Evolutionary conservation across 2,113 vertebrate genomes (phyloP).

Genomic region (Naja naja): DNA sequence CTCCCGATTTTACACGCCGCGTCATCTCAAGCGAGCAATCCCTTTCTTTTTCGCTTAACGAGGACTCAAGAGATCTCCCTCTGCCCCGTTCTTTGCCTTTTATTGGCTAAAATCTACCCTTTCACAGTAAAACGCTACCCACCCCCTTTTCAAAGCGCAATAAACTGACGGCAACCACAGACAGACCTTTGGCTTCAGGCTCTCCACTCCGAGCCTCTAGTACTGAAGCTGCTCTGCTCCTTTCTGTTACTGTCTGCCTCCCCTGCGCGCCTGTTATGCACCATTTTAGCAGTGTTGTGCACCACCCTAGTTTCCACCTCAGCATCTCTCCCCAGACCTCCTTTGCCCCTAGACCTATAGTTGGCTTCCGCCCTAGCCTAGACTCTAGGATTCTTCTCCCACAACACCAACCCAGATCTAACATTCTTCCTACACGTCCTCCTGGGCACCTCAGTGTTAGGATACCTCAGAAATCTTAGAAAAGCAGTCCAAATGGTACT

Average conservation of each 20-base stretch:
- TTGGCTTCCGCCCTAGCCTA: background rate
- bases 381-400: background rate
- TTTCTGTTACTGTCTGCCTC: background rate
- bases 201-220: background rate
- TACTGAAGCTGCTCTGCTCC: background rate
- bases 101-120: background rate
- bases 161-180: background rate
- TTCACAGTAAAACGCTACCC: too few species aligned
- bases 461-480: background rate
- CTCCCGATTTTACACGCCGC: background rate
- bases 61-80: background rate
- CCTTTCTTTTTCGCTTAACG: background rate
- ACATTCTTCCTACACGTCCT: too few species aligned
- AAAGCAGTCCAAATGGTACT: background rate
- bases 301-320: background rate
- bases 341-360: background rate
- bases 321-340: background rate
- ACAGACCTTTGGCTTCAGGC: background rate
- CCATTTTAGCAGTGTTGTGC: background rate
- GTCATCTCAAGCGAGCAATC: background rate
- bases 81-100: background rate
- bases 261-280: background rate
- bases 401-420: background rate
- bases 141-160: background rate
- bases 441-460: too few species aligned